phyloP scores from a whole-genome alignment of 2,113 vertebrate genomes.

The Labrus mixtus region DNA sequence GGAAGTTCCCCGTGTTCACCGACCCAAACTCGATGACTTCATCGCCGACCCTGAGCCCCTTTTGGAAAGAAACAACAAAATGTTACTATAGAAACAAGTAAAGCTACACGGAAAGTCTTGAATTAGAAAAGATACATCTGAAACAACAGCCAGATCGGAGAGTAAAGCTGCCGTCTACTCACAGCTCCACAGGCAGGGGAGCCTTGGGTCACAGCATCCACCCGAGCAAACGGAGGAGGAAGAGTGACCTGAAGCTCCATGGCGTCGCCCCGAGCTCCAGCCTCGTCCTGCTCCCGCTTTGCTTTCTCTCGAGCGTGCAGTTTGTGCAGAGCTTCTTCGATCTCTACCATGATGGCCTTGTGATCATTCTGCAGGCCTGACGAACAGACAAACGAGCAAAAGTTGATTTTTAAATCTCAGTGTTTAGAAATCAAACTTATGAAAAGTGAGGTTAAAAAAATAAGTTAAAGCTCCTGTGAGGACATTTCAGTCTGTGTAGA shows the following conservation, averaged over 20 bases:
- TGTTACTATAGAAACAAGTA: neutral
- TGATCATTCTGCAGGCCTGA: constrained; percentile 97
- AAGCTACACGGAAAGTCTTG: too few relatives aligned
- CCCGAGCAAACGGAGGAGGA: constrained; percentile 87
- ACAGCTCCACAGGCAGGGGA: constrained; percentile 92
- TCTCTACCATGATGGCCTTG: constrained; percentile 93
- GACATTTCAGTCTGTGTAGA: too few relatives aligned
- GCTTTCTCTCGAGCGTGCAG: constrained; percentile 91
- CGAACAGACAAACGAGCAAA: too few relatives aligned
- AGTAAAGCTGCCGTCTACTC: constrained; percentile 48
- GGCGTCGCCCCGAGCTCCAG: constrained; percentile 78
- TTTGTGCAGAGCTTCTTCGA: constrained; percentile 94
- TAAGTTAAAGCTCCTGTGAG: too few relatives aligned
- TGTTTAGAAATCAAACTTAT: neutral
- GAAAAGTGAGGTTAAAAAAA: neutral
- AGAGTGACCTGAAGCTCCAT: constrained; percentile 70
- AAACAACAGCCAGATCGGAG: neutral
- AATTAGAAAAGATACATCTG: neutral
- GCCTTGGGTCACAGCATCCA: constrained; percentile 87
- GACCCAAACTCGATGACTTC: constrained; percentile 94
- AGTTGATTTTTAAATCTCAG: too few relatives aligned
- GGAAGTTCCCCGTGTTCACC: constrained; percentile 91
- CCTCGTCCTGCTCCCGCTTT: constrained; percentile 86
- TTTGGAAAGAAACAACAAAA: neutral
- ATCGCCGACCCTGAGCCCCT: constrained; percentile 92